Percentiles rank a stretch among this genome's conserved stretches.
These are phyloP conservation scores for Origma solitaria DNA, from an alignment of 2,113 vertebrate genomes.

Conservation along the genomic window DNA sequence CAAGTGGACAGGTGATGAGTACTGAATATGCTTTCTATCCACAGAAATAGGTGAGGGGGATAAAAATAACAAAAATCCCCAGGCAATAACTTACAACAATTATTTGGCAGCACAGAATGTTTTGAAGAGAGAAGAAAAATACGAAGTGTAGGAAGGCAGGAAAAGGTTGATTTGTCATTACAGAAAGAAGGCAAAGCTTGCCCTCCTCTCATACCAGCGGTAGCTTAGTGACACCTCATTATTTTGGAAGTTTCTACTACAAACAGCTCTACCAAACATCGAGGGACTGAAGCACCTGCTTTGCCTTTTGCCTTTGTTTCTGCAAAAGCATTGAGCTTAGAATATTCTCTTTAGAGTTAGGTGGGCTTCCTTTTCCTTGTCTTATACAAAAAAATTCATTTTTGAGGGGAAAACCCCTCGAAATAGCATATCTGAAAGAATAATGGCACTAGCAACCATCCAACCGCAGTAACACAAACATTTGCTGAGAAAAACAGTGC, in stretches of 20 bases:
- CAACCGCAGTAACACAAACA: neutral
- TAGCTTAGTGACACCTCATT: constrained; percentile 28
- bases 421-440: neutral
- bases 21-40: neutral
- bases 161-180: constrained; percentile 11
- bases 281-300: neutral
- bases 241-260: constrained; percentile 34
- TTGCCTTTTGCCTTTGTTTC: constrained; percentile 7
- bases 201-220: neutral
- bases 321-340: neutral
- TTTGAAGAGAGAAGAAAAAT: neutral
- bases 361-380: neutral
- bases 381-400: neutral
- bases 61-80: constrained; percentile 2
- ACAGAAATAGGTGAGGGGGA: neutral
- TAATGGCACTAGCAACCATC: neutral
- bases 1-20: neutral
- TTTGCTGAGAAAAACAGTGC: neutral
- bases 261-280: constrained; percentile 7
- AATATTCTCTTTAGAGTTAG: neutral
- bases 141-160: neutral
- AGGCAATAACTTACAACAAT: neutral
- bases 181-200: neutral
- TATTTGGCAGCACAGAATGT: neutral
- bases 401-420: neutral